These are phyloP conservation scores for Aspiorhynchus laticeps DNA, from an alignment of 2,113 vertebrate genomes.

Conservation along the genomic window DNA sequence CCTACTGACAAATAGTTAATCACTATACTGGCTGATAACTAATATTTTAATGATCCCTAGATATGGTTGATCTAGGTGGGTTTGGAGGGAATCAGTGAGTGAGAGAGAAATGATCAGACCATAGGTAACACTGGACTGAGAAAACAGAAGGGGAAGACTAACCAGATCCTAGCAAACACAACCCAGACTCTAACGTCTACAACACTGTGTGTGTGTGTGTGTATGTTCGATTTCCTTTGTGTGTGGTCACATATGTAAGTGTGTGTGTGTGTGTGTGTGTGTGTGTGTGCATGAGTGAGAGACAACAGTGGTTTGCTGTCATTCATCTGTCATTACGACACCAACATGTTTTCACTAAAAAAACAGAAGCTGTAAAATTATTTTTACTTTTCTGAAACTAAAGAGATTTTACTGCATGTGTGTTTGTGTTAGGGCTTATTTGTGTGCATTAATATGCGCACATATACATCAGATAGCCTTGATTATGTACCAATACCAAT, in stretches of 20 bases:
- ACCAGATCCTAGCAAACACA: conserved; percentile 36
- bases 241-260: conserved; percentile 1
- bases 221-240: conserved; percentile 24
- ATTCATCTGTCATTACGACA: conserved; percentile 23
- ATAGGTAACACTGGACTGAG: conserved; percentile 23
- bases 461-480: neutral
- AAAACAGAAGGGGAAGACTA: conserved; percentile 37
- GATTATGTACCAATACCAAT: neutral
- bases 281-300: conserved; percentile 17
- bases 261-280: too few species aligned
- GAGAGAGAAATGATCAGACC: neutral
- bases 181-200: conserved; percentile 35
- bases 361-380: conserved; percentile 11
- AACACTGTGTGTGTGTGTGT: conserved; percentile 32
- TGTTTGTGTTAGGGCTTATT: neutral
- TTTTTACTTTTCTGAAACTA: neutral
- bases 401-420: neutral
- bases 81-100: conserved; percentile 1
- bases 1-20: neutral
- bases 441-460: neutral
- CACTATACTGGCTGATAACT: neutral
- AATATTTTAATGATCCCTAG: neutral
- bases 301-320: conserved; percentile 22
- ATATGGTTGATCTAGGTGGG: neutral
- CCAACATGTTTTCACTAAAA: neutral